These are phyloP conservation scores for Microchirus variegatus DNA, from an alignment of 2,797 vertebrate genomes.

Conservation along the genomic window DNA sequence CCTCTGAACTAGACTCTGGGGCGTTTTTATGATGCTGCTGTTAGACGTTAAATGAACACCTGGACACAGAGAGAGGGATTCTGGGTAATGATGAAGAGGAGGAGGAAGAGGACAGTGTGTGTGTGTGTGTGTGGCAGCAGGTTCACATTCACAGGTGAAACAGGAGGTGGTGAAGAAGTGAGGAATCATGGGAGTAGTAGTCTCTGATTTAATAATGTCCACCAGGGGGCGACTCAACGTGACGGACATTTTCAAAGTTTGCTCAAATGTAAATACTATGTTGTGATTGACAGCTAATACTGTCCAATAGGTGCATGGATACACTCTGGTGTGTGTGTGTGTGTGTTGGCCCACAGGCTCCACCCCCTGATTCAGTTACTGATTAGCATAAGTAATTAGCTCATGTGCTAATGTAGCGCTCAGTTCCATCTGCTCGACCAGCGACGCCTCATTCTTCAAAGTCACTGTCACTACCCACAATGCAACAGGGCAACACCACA, in stretches of 20 bases:
- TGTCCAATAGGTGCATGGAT: too few species aligned
- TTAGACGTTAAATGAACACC: conserved; percentile 74
- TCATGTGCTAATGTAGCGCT: conserved; percentile 78
- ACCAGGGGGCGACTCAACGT: too few species aligned
- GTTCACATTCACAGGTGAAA: too few species aligned
- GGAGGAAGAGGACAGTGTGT: conserved; percentile 1
- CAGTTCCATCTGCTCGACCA: conserved; percentile 80
- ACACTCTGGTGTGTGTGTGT: not conserved
- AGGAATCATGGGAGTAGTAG: too few species aligned
- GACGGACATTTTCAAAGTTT: too few species aligned
- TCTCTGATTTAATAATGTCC: too few species aligned
- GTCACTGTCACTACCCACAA: conserved; percentile 82
- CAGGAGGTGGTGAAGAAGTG: not conserved
- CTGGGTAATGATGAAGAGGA: conserved; percentile 44
- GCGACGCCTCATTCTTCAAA: conserved; percentile 84
- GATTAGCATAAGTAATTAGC: conserved; percentile 88
- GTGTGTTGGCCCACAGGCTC: conserved; percentile 75
- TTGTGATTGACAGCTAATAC: too few species aligned
- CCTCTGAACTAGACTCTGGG: conserved; percentile 63
- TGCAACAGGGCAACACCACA: conserved; percentile 81
- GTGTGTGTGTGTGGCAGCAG: conserved; percentile 2
- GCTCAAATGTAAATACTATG: too few species aligned
- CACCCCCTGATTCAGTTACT: conserved; percentile 72
- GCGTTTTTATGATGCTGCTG: conserved; percentile 55
- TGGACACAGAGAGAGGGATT: conserved; percentile 42